phyloP scores from a whole-genome alignment of 92 coral and sea anemone genomes.

The Umimayanthus kanabou region DNA sequence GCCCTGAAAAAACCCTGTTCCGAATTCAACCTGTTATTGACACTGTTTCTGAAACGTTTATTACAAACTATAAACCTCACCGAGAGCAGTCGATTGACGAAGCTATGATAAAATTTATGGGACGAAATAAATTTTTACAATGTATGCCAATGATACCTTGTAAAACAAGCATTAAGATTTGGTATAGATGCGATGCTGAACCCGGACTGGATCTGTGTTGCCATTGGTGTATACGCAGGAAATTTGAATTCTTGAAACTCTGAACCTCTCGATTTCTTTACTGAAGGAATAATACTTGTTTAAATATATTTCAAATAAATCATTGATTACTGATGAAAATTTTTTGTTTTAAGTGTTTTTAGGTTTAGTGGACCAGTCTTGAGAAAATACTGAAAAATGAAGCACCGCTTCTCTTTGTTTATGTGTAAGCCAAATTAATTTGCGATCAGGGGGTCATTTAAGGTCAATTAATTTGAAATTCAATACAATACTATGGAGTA shows the following conservation, averaged over 20 bases:
- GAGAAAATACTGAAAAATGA: neutral
- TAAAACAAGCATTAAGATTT: constrained; percentile 20
- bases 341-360: constrained; percentile 18
- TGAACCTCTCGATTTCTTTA: neutral
- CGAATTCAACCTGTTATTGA: neutral
- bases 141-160: constrained; percentile 32
- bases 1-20: neutral
- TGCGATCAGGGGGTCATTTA: constrained; percentile 15
- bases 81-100: constrained; percentile 4
- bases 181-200: constrained; percentile 18
- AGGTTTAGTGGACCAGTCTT: constrained; percentile 16
- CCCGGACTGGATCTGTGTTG: neutral
- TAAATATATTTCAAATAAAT: constrained; percentile 15
- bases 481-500: no score
- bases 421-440: constrained; percentile 18
- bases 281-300: constrained; percentile 3
- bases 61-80: neutral
- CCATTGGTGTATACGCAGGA: neutral
- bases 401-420: neutral
- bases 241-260: constrained; percentile 17
- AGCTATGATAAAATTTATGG: constrained; percentile 5
- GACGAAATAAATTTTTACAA: neutral
- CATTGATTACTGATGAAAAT: constrained; percentile 15
- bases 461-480: constrained; percentile 16
- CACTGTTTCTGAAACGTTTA: neutral